Evolutionary conservation across 2,888 invertebrate genomes (phyloP), one percentile per base, ranked within the genome.

Genomic region (Apocheima hispidaria): DNA sequence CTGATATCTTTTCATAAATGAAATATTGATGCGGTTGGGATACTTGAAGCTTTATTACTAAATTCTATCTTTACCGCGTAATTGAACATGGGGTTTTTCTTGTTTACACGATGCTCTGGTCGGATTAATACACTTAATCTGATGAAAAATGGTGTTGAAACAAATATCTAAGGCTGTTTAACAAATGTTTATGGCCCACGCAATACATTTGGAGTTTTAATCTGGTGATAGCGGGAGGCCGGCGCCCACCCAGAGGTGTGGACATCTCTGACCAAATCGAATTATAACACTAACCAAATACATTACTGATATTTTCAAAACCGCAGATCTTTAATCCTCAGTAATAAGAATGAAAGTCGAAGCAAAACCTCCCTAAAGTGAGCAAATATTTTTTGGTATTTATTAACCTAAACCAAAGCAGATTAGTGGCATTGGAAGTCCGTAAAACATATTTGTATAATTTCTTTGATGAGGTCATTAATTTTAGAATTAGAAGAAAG

Each of bases 231-330:
- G 89, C 90, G 86, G 90, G 89, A 81, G 88, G 76, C 82, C 88
- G 79, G 77, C 79, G 87, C 84, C 90, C 91, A 91, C 91, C 91
- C 92, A 90, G 83, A 89, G 90, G 87, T 87, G 87, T 87, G 83
- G 88, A 89, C 89, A 86, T 83, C 74, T 84, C 77, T 70, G 78
- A 86, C 84, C 79, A 89, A 88, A 89, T 88, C 88, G 83, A 89
- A 89, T 88, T 88, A 88, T 82, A 83, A 74, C 74, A 74, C 63
- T 69, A 81, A 82, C 73, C 72, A 71, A 67, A 69, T 65, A 59
- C 50, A 54, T 63, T 74, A 64, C 69, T 44, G 53, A 61, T 60
- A 59, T 59, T 28, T 41, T 33, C 58, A 41, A 54, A 60, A 38
- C 40, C 1, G 7, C 52, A n/a, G 40, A 43, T n/a, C 43, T 68